These are phyloP conservation scores for Scylla paramamosain DNA, from an alignment of 1,140 invertebrate genomes.

Conservation along the genomic window DNA sequence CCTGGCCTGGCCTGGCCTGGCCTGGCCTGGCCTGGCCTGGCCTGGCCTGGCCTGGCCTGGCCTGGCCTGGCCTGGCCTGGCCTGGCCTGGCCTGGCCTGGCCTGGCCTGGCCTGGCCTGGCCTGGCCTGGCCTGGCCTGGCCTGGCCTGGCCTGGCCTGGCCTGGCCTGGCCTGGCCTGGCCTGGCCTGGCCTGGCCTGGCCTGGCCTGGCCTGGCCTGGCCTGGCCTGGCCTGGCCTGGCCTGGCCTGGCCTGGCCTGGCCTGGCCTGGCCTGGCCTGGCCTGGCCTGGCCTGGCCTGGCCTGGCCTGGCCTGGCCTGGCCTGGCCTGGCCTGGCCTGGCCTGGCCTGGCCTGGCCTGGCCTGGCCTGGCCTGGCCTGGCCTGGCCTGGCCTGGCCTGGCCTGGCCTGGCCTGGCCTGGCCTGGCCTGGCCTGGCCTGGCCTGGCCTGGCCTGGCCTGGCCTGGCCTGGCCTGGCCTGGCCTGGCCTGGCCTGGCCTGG, in stretches of 20 bases:
- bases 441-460: constrained; percentile 57
- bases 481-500: constrained; percentile 72
- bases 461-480: constrained; percentile 50
- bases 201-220: constrained; percentile 76
- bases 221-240: constrained; percentile 68
- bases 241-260: constrained; percentile 50
- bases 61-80: constrained; percentile 61
- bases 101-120: constrained; percentile 66
- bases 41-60: constrained; percentile 64
- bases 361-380: constrained; percentile 74
- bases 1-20: constrained; percentile 64
- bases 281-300: constrained; percentile 33
- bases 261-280: constrained; percentile 34
- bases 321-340: constrained; percentile 69
- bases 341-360: constrained; percentile 74
- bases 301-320: constrained; percentile 58
- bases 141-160: constrained; percentile 74
- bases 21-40: constrained; percentile 44
- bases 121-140: constrained; percentile 51
- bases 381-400: not conserved
- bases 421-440: constrained; percentile 70
- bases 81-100: constrained; percentile 68
- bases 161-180: constrained; percentile 74
- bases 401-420: constrained; percentile 77
- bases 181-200: constrained; percentile 76